Evolutionary conservation across 53 echinoderm and acorn worm species (phyloP).

Genomic region (Antedon mediterranea): DNA sequence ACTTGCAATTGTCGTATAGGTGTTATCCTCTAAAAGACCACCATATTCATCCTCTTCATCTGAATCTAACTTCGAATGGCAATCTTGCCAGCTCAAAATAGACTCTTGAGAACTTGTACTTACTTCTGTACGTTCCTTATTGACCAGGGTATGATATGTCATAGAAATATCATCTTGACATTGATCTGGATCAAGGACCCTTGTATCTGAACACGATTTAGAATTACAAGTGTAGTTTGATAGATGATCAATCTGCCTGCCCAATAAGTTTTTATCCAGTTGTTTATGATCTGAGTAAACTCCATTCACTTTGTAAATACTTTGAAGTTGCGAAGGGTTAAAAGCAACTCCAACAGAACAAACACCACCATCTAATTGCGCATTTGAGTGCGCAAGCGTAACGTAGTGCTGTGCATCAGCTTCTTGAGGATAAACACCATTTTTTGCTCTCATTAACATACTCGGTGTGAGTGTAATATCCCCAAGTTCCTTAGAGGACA

Average conservation of each 20-base stretch:
- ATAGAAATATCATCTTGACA: no score
- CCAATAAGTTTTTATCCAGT: not conserved
- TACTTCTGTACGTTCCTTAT: no score
- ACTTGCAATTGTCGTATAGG: not conserved
- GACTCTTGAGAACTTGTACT: not conserved
- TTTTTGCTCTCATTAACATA: not conserved
- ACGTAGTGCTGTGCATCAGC: not conserved
- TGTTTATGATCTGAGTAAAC: not conserved
- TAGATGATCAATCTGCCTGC: not conserved
- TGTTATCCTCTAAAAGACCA: no score
- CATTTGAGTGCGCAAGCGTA: not conserved
- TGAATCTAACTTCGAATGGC: not conserved
- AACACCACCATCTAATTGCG: not conserved
- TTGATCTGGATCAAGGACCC: no score
- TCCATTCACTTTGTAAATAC: not conserved
- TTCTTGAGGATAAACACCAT: not conserved
- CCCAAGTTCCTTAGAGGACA: not conserved
- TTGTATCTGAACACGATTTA: no score
- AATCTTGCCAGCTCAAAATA: not conserved
- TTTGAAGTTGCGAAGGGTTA: not conserved
- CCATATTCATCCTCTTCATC: not conserved
- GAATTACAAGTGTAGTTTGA: not conserved
- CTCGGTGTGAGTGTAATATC: not conserved
- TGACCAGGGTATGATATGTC: no score
- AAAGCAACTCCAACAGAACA: not conserved